Base-by-base conservation (phyloP, 2,797 vertebrate genomes). In the Caiman crocodilus region DNA sequence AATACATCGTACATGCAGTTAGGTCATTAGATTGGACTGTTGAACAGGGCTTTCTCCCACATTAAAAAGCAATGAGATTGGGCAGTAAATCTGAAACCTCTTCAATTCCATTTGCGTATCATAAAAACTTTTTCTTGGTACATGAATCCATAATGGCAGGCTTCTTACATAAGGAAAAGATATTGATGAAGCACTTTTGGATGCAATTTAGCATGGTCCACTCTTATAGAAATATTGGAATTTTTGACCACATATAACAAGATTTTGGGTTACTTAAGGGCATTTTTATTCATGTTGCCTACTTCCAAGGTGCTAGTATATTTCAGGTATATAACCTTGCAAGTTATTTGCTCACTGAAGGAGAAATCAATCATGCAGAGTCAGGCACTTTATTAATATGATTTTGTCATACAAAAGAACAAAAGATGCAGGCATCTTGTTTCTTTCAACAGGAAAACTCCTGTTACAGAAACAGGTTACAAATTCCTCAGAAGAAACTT, bases 401-500 rank as follows among this genome's bases (percentile, higher is more conserved):
- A 79, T 18, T 69, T 60, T 9, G 5, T 32, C 20, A n/a, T 60
- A 69, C 79, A 86, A 76, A 73, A 65, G 26, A 7, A 69, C 79
- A 86, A 76, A 73, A 65, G 26, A 7, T 5, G 30, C 1, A 2
- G n/a, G 77, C 90, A 12, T 35, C 32, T 23, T 6, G 0, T 58
- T 88, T 85, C 75, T 56, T 74, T 75, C 32, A 30, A 61, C 0
- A 21, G 55, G 21, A 28, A 50, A 50, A 50, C 42, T 50, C 56
- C 57, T 5, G 18, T 76, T 30, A 32, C 64, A 0, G 18, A 56
- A 71, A 12, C 56, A 50, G 42, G 9, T 50, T 50, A 69, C 3
- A 2, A 67, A 82, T 15, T 60, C 26, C 18, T 4, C 25, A 14
- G 8, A 1, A 5, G 84, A 35, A 0, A 0, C 30, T 80, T 65